Conservation (phyloP, 2,113 vertebrate genomes). For the Rhagologus leucostigma region DNA sequence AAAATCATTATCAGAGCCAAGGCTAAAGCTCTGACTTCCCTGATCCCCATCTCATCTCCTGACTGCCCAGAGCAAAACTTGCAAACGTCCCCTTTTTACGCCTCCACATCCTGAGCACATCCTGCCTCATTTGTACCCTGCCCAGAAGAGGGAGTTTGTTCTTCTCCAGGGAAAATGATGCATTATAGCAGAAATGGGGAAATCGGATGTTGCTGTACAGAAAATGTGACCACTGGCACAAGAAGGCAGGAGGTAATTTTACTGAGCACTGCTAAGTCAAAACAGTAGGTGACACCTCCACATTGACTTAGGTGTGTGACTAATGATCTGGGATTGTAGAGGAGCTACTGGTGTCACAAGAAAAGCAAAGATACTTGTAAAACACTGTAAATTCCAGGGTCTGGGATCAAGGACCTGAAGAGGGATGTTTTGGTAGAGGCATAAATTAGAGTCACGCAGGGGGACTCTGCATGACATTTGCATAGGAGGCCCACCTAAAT, state of each 20-base stretch:
- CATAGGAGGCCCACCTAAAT: neutral
- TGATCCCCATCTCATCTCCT: neutral
- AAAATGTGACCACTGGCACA: neutral
- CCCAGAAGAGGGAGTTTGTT: neutral
- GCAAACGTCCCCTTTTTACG: accelerated
- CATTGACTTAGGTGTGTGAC: neutral
- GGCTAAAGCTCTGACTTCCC: neutral
- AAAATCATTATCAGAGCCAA: neutral
- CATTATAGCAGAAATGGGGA: neutral
- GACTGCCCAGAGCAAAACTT: neutral
- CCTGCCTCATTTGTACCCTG: neutral
- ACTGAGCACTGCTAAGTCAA: neutral
- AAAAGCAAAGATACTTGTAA: neutral
- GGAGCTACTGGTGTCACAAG: neutral
- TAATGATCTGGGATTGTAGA: neutral
- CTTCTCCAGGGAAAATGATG: neutral
- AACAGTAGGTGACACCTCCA: neutral
- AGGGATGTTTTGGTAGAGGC: neutral
- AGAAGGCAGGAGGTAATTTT: neutral
- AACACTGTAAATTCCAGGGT: neutral
- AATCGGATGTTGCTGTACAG: neutral
- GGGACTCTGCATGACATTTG: neutral
- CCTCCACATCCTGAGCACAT: accelerated
- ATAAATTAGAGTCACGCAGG: neutral
- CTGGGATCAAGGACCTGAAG: neutral